Evolutionary conservation across 2,113 vertebrate genomes (phyloP).

Genomic region (Grammomys dolichurus): DNA sequence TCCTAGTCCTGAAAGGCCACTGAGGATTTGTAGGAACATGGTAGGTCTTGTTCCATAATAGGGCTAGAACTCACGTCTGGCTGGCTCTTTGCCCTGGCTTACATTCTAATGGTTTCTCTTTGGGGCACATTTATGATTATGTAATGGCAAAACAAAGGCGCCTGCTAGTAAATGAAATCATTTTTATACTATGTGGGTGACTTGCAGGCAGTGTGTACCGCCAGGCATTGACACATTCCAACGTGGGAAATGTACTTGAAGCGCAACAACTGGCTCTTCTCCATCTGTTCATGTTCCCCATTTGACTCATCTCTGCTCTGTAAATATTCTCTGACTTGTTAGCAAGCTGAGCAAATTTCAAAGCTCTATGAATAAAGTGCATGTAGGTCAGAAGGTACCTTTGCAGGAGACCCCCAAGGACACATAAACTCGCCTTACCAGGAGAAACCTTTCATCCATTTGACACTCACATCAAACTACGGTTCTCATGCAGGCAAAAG

Average conservation of each 20-base stretch:
- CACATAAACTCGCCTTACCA: constrained; percentile 20
- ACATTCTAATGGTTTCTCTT: constrained; percentile 63
- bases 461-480: not conserved
- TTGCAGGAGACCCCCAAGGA: constrained; percentile 16
- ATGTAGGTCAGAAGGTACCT: constrained; percentile 71
- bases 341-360: constrained; percentile 76
- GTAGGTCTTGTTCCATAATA: not conserved
- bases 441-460: not conserved
- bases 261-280: constrained; percentile 74
- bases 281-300: constrained; percentile 80
- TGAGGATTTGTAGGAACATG: not conserved
- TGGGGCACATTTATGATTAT: constrained; percentile 77
- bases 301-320: constrained; percentile 78
- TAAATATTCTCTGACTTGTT: constrained; percentile 73
- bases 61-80: constrained; percentile 65
- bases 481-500: not conserved
- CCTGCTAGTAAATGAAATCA: constrained; percentile 75
- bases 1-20: not conserved
- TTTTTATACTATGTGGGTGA: constrained; percentile 72
- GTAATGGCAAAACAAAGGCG: constrained; percentile 68
- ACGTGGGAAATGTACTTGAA: constrained; percentile 73
- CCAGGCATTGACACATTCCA: constrained; percentile 75
- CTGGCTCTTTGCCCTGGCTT: constrained; percentile 74
- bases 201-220: constrained; percentile 32
- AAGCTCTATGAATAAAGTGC: constrained; percentile 55